These are phyloP conservation scores for Nannobrachium achirus DNA, from an alignment of 2,113 vertebrate species.

Conservation along the genomic window DNA sequence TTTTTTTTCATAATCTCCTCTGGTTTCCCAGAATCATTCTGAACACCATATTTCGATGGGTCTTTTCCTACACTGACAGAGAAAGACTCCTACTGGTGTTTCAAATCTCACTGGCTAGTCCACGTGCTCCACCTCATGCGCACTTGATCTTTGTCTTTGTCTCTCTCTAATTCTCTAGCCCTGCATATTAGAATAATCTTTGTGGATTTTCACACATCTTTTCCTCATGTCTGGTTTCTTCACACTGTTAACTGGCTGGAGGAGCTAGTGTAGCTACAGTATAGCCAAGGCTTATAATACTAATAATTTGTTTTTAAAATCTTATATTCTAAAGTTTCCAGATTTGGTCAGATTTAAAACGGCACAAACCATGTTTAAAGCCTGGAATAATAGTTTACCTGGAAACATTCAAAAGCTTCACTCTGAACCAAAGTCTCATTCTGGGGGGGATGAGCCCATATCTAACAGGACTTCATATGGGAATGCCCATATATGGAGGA, in stretches of 20 bases:
- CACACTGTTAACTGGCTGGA: conserved; percentile 11
- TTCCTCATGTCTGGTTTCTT: conserved; percentile 21
- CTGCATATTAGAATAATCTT: conserved; percentile 32
- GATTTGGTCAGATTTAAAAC: no score
- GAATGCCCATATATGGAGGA: no score
- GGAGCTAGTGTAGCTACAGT: neutral
- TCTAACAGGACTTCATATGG: no score
- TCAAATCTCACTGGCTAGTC: conserved; percentile 9
- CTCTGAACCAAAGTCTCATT: no score
- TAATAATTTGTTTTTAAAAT: no score
- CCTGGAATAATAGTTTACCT: no score
- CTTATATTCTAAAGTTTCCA: no score
- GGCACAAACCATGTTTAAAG: no score
- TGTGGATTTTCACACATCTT: conserved; percentile 17
- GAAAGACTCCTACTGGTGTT: neutral
- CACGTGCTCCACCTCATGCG: conserved; percentile 1
- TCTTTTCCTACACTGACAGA: no score
- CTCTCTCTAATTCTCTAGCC: conserved; percentile 21
- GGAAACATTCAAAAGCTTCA: no score
- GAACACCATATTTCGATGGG: conserved; percentile 27
- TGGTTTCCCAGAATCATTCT: conserved; percentile 28
- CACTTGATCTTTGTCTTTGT: conserved; percentile 2
- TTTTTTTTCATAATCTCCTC: conserved; percentile 26
- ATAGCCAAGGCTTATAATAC: no score
- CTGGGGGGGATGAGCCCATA: no score